phyloP scores from a whole-genome alignment of 2,113 vertebrate species.

The Ariopsis seemanni region DNA sequence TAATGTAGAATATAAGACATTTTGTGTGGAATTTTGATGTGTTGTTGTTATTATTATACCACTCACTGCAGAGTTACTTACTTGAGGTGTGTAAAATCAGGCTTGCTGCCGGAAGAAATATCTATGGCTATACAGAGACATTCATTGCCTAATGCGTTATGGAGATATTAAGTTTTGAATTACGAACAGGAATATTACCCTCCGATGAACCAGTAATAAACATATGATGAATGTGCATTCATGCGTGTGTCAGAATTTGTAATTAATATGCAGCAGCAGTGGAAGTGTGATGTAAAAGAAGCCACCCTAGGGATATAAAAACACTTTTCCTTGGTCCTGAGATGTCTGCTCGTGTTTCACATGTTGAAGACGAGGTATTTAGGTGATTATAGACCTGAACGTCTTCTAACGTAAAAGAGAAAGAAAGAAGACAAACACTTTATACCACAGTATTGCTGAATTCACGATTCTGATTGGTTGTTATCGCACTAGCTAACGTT shows the following conservation, averaged over 20 bases:
- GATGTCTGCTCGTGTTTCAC: neutral
- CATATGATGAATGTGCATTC: neutral
- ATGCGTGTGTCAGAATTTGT: neutral
- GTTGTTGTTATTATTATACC: constrained; percentile 15
- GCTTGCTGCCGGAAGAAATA: neutral
- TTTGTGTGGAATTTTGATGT: neutral
- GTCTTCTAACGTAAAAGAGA: neutral
- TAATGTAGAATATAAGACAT: constrained; percentile 4
- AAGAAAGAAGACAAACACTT: neutral
- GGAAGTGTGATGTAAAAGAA: neutral
- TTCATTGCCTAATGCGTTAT: neutral
- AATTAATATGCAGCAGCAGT: constrained; percentile 11
- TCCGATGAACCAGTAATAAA: constrained; percentile 2
- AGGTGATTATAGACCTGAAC: neutral
- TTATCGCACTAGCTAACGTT: neutral
- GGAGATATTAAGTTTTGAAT: constrained; percentile 9
- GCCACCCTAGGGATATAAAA: neutral
- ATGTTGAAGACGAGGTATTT: neutral
- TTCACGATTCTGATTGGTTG: neutral
- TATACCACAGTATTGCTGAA: neutral
- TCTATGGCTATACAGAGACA: neutral
- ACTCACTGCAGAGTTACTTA: neutral
- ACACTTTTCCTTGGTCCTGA: neutral
- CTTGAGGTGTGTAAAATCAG: neutral
- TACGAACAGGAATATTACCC: neutral